Evolutionary conservation across 1,140 invertebrate genomes (phyloP).

Genomic region (Drosophila ohnishii): DNA sequence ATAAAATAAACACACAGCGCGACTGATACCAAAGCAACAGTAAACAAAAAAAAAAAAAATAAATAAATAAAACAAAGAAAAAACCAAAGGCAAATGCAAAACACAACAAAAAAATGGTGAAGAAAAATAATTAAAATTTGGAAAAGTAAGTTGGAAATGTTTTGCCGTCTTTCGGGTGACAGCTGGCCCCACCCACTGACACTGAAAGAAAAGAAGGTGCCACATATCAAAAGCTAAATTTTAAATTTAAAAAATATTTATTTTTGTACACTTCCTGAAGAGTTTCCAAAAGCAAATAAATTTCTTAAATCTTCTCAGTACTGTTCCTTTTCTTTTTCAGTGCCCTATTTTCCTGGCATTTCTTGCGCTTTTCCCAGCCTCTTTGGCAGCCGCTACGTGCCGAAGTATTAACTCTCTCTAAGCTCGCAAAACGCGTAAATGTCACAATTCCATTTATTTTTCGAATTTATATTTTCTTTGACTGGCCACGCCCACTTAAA

Average conservation of each 20-base stretch:
- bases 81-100: neutral
- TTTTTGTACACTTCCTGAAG: rapidly evolving
- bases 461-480: constrained; percentile 74
- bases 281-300: neutral
- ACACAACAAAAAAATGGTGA: constrained; percentile 3
- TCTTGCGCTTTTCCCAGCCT: constrained; percentile 11
- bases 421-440: constrained; percentile 77
- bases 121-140: constrained; percentile 78
- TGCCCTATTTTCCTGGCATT: constrained; percentile 8
- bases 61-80: constrained; percentile 3
- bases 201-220: neutral
- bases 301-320: neutral
- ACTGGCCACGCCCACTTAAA: constrained; percentile 52
- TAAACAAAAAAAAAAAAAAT: constrained; percentile 19
- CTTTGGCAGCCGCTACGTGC: constrained; percentile 56
- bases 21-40: constrained; percentile 9
- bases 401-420: constrained; percentile 78
- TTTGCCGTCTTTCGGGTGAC: constrained; percentile 53
- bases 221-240: neutral
- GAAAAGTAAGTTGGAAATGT: constrained; percentile 74
- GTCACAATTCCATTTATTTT: constrained; percentile 81
- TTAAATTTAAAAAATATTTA: neutral
- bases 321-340: neutral
- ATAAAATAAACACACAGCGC: constrained; percentile 62
- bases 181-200: constrained; percentile 33